Evolutionary conservation across 2,888 invertebrate species (phyloP).

Genomic region (Harpagoxenus sublaevis): DNA sequence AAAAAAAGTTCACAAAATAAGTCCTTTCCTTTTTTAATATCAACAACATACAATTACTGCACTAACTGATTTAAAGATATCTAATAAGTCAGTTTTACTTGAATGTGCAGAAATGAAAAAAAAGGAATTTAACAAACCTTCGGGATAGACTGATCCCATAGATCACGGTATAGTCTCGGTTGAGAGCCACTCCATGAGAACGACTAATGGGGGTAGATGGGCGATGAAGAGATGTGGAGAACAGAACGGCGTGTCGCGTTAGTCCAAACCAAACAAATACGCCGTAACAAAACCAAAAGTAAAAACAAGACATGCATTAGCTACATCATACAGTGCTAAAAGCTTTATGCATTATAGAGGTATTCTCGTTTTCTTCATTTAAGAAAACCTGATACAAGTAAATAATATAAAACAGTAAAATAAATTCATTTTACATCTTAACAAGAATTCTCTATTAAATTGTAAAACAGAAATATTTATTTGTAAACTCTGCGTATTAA

Average conservation of each 20-base stretch:
- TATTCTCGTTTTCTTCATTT: conserved; percentile 3
- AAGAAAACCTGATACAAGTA: not conserved
- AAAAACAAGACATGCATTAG: conserved; percentile 81
- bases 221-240: conserved; percentile 86
- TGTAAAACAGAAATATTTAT: not conserved
- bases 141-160: conserved; percentile 88
- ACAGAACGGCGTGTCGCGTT: conserved; percentile 78
- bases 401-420: conserved; percentile 10
- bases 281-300: conserved; percentile 80
- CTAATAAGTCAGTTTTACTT: not conserved
- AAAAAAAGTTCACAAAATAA: not conserved
- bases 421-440: not conserved
- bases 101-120: conserved; percentile 66
- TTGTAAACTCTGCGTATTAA: not conserved
- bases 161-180: conserved; percentile 90
- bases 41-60: conserved; percentile 10
- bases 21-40: not conserved
- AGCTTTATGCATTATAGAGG: conserved; percentile 31
- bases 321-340: conserved; percentile 68
- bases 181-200: conserved; percentile 95
- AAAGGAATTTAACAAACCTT: conserved; percentile 85
- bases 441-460: conserved; percentile 7
- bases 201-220: conserved; percentile 89
- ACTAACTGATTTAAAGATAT: not conserved
- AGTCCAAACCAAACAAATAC: conserved; percentile 82